These are phyloP conservation scores for Pocillopora meandrina DNA, from an alignment of 92 coral and sea anemone species.

Conservation along the genomic window DNA sequence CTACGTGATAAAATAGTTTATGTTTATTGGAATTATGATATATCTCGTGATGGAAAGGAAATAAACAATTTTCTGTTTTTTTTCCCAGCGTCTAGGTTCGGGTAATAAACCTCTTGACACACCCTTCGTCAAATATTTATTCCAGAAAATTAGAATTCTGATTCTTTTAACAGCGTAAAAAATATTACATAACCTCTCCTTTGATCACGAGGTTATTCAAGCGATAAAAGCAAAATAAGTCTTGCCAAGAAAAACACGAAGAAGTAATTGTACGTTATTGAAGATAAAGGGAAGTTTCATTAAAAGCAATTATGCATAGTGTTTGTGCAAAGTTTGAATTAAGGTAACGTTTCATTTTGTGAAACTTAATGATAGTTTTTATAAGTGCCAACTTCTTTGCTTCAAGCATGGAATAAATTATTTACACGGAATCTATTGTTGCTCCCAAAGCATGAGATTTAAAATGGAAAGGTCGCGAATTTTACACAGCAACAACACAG, in stretches of 20 bases:
- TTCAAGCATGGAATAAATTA: slow-evolving; percentile 32
- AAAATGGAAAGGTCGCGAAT: not conserved
- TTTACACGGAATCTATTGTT: slow-evolving; percentile 4
- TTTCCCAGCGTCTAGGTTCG: not conserved
- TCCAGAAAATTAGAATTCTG: not conserved
- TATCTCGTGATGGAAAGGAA: not conserved
- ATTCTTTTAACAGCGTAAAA: not conserved
- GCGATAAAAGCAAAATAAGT: not conserved
- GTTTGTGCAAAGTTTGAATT: not conserved
- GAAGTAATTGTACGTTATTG: not conserved
- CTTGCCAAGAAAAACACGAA: too few species aligned
- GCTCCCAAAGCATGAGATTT: not conserved
- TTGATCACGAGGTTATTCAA: not conserved
- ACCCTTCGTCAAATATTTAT: not conserved
- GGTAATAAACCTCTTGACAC: not conserved
- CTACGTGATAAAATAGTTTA: not conserved
- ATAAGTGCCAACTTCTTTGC: not conserved
- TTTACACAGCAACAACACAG: slow-evolving; percentile 25
- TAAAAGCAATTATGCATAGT: not conserved
- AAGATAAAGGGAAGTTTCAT: not conserved
- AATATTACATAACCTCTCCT: not conserved
- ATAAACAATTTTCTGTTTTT: not conserved
- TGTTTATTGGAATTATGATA: not conserved
- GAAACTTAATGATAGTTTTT: not conserved
- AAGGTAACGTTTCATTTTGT: not conserved